Evolutionary conservation across 2,888 invertebrate genomes (phyloP).

Genomic region (Xestia c-nigrum): DNA sequence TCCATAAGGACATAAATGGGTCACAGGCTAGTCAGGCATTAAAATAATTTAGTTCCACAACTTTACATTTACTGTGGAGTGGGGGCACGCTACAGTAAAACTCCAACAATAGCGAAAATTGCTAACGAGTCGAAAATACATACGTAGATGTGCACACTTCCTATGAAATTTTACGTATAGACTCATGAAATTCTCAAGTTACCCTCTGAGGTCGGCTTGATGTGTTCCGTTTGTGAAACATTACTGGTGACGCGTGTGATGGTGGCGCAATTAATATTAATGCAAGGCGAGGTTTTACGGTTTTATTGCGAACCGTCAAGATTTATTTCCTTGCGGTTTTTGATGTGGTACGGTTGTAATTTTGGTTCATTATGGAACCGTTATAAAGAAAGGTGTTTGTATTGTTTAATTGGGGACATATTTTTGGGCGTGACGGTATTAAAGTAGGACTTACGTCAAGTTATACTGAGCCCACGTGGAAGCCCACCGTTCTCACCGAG

Average conservation of each 20-base stretch:
- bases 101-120: conserved; percentile 17
- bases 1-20: too few relatives aligned
- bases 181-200: conserved; percentile 61
- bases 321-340: conserved; percentile 55
- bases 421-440: not conserved
- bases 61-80: not conserved
- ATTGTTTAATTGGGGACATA: not conserved
- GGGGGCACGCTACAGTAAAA: not conserved
- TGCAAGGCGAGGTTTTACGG: conserved; percentile 40
- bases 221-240: conserved; percentile 58
- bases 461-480: not conserved
- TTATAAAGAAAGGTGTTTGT: not conserved
- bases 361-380: conserved; percentile 4
- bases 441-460: not conserved
- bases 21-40: too few relatives aligned
- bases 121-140: conserved; percentile 29
- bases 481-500: not conserved
- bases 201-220: conserved; percentile 60
- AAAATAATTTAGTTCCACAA: conserved; percentile 15
- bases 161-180: conserved; percentile 47
- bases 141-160: conserved; percentile 43
- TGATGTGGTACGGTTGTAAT: conserved; percentile 2
- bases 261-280: conserved; percentile 60
- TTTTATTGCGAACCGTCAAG: conserved; percentile 41
- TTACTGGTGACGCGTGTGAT: conserved; percentile 61